phyloP scores from a whole-genome alignment of 2,797 vertebrate species.

The Phrynocephalus vlangalii region DNA sequence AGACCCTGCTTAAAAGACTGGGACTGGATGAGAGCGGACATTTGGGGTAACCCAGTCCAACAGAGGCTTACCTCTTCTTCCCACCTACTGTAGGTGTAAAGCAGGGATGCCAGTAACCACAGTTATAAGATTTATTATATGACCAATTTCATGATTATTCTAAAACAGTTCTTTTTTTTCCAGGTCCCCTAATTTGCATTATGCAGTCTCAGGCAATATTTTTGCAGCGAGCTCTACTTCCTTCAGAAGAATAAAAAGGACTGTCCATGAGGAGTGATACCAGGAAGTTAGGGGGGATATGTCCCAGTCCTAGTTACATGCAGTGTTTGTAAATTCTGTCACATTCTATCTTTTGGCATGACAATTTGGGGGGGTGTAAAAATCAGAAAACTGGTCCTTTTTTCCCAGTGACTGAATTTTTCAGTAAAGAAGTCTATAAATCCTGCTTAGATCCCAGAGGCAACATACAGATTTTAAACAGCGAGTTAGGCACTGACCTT shows the following conservation, averaged over 20 bases:
- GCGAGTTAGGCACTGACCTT: conserved; percentile 51
- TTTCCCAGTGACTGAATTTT: conserved; percentile 37
- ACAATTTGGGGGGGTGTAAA: conserved; percentile 17
- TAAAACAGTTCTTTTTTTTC: neutral
- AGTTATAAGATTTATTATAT: neutral
- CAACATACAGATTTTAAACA: conserved; percentile 39
- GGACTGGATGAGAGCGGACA: too few relatives aligned
- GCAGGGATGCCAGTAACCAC: conserved; percentile 5
- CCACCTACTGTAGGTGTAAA: neutral
- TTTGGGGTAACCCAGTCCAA: neutral
- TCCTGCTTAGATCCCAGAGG: conserved; percentile 35
- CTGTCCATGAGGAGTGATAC: conserved; percentile 10
- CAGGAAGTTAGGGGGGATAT: neutral
- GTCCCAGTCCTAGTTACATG: conserved; percentile 14
- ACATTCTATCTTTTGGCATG: conserved; percentile 27
- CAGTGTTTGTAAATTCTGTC: conserved; percentile 3
- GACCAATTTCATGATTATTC: neutral
- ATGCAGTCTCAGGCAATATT: conserved; percentile 24
- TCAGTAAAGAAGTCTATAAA: conserved; percentile 38
- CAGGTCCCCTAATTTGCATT: neutral
- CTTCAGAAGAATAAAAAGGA: conserved; percentile 12
- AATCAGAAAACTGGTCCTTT: conserved; percentile 21
- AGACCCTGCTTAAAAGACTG: neutral
- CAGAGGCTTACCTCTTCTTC: neutral
- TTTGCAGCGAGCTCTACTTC: neutral